Conservation (phyloP, 2,888 invertebrate genomes). For the Allacma fusca region DNA sequence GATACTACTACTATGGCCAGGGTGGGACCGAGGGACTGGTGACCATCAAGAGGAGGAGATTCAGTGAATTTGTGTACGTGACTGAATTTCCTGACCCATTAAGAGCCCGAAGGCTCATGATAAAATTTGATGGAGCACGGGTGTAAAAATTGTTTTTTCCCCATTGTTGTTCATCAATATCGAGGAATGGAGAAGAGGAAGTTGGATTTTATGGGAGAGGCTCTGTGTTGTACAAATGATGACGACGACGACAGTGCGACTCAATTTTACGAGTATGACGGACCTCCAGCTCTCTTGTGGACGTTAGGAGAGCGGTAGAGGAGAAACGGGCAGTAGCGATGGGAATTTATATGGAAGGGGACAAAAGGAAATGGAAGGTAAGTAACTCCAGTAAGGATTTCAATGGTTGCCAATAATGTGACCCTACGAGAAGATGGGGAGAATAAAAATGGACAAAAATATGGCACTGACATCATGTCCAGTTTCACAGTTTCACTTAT, state of each 20-base stretch:
- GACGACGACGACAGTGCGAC: slow-evolving; percentile 18
- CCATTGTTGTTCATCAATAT: slow-evolving; percentile 25
- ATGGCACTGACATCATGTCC: slow-evolving; percentile 39
- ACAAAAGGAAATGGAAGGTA: slow-evolving; percentile 33
- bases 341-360: slow-evolving; percentile 26
- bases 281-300: neutral
- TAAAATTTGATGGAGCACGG: neutral
- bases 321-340: neutral
- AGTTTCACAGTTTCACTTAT: slow-evolving; percentile 21
- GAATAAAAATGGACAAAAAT: slow-evolving; percentile 37
- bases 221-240: slow-evolving; percentile 30
- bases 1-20: too few species aligned
- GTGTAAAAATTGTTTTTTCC: neutral
- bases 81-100: too few species aligned
- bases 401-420: slow-evolving; percentile 12
- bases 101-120: neutral
- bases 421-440: slow-evolving; percentile 5
- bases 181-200: slow-evolving; percentile 16
- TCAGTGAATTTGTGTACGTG: too few species aligned
- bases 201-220: slow-evolving; percentile 17
- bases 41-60: too few species aligned
- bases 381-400: slow-evolving; percentile 23
- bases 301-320: neutral
- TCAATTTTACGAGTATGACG: slow-evolving; percentile 35
- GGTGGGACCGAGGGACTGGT: too few species aligned